Conservation (phyloP, 1,140 invertebrate genomes). For the Drosophila triauraria region DNA sequence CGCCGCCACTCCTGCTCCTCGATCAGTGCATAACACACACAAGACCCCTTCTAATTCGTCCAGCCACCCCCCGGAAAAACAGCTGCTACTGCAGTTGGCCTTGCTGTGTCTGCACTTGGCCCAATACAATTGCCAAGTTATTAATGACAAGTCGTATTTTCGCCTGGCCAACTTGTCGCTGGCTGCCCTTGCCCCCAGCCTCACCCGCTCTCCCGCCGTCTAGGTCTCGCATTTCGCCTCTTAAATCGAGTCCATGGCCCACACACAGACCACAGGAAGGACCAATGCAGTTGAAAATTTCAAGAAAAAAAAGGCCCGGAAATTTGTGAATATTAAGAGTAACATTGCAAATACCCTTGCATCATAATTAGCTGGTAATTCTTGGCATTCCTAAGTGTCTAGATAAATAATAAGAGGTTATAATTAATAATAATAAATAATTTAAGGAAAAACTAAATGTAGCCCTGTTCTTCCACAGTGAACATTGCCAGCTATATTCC, state of each 20-base stretch:
- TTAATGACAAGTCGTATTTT: conserved; percentile 74
- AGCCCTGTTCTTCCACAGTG: too few species aligned
- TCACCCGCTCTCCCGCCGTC: background rate
- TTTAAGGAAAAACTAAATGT: background rate
- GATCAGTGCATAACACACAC: conserved; percentile 13
- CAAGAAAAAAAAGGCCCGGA: conserved; percentile 6
- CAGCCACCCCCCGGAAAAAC: background rate
- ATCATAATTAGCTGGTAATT: background rate
- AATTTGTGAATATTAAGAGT: conserved; percentile 1
- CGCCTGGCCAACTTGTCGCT: conserved; percentile 50
- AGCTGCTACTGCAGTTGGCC: conserved; percentile 44
- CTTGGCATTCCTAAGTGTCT: background rate
- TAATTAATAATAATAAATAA: background rate
- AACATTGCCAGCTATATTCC: too few species aligned
- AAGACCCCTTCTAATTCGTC: background rate
- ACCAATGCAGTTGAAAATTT: conserved; percentile 20
- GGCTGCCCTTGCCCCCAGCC: background rate
- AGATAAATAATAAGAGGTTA: background rate
- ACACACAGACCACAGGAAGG: conserved; percentile 11
- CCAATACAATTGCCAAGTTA: conserved; percentile 72
- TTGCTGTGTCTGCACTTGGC: conserved; percentile 38
- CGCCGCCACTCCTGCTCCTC: background rate
- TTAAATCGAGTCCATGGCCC: conserved; percentile 63
- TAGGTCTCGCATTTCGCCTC: conserved; percentile 24
- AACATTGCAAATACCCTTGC: background rate